These are phyloP conservation scores for Boleophthalmus pectinirostris DNA, from an alignment of 2,113 vertebrate species.

Conservation along the genomic window DNA sequence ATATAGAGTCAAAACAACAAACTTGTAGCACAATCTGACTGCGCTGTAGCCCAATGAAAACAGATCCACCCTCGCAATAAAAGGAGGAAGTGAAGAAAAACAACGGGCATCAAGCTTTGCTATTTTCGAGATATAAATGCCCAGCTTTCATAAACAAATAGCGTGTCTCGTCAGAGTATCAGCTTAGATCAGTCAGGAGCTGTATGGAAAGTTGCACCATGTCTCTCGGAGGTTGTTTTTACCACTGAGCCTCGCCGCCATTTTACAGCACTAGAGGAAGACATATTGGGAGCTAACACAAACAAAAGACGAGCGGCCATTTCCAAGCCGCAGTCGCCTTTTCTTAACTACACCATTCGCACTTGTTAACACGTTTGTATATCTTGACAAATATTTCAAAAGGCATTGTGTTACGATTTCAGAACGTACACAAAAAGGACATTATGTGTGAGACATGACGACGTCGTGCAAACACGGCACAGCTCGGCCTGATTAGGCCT, in stretches of 20 bases:
- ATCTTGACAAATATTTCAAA: neutral
- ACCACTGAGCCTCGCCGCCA: constrained; percentile 87
- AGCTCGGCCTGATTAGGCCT: constrained; percentile 33
- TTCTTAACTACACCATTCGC: neutral
- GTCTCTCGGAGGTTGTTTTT: constrained; percentile 76
- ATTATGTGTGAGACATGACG: neutral
- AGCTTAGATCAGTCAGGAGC: neutral
- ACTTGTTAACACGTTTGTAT: constrained; percentile 1
- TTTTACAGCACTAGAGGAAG: constrained; percentile 92
- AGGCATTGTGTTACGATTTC: no score
- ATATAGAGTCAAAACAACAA: no score
- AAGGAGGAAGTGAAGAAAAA: no score
- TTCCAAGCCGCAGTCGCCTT: constrained; percentile 74
- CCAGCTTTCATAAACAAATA: no score
- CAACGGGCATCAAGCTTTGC: no score
- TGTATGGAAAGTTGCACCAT: constrained; percentile 39
- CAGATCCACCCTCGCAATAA: no score
- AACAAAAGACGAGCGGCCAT: constrained; percentile 98
- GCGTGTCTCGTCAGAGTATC: no score
- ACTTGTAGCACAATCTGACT: no score
- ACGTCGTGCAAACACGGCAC: neutral
- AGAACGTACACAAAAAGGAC: neutral
- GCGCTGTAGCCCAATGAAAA: no score
- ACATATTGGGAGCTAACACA: constrained; percentile 95
- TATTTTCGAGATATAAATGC: no score